Percentiles rank a stretch among this genome's conserved stretches.
Evolutionary conservation across 2,888 invertebrate species (phyloP).

Genomic region (Thereva unica): DNA sequence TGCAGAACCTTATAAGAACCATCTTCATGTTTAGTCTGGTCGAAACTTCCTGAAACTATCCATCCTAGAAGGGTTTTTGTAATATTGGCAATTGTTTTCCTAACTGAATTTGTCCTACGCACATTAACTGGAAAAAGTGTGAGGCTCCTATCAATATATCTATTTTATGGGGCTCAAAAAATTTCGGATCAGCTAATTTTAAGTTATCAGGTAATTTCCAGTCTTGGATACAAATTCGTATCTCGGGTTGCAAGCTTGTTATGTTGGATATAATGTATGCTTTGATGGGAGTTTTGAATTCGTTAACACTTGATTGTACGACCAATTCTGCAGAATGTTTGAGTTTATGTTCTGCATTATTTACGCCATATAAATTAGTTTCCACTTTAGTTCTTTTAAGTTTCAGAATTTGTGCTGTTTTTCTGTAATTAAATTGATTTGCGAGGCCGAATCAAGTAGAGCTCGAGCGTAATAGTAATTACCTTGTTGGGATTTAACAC

Average conservation of each 20-base stretch:
- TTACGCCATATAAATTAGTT: constrained; percentile 4
- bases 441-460: constrained; percentile 30
- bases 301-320: constrained; percentile 5
- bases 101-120: too few species aligned
- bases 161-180: constrained; percentile 21
- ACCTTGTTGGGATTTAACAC: neutral
- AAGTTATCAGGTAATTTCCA: constrained; percentile 20
- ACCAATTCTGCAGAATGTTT: neutral
- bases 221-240: neutral
- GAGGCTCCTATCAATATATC: neutral
- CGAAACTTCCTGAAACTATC: too few species aligned
- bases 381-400: neutral
- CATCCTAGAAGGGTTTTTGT: too few species aligned
- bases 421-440: constrained; percentile 24
- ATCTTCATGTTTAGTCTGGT: too few species aligned
- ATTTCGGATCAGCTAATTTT: constrained; percentile 29
- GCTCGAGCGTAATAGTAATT: constrained; percentile 12
- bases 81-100: too few species aligned
- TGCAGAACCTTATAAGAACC: too few species aligned
- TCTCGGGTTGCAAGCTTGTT: constrained; percentile 2
- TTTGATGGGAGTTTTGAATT: constrained; percentile 1
- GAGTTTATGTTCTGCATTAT: neutral
- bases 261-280: neutral
- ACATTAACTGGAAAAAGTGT: too few species aligned
- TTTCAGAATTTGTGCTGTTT: neutral